Evolutionary conservation across 2,113 vertebrate species (phyloP).

Genomic region (Scopus umbretta): DNA sequence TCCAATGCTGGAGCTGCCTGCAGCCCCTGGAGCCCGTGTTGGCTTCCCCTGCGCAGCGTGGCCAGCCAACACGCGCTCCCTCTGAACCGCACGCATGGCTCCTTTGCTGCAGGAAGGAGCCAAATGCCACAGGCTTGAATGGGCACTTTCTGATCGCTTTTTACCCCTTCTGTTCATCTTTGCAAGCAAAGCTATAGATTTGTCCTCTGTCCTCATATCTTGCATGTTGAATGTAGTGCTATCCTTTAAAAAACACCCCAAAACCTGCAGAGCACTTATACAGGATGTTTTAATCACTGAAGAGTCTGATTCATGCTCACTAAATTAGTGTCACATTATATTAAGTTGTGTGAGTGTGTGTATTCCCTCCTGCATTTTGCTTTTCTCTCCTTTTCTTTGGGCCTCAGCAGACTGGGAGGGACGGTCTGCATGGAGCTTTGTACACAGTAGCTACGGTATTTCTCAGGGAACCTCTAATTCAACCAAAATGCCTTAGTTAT

Average conservation of each 20-base stretch:
- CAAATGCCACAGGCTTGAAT: neutral
- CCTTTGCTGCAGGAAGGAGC: neutral
- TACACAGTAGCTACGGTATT: neutral
- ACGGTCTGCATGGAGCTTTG: neutral
- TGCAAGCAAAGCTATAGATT: neutral
- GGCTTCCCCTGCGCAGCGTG: neutral
- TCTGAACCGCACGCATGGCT: rapidly evolving
- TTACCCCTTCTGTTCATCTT: neutral
- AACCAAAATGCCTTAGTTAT: rapidly evolving
- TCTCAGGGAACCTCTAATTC: neutral
- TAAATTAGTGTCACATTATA: neutral
- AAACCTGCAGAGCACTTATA: neutral
- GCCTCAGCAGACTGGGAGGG: neutral
- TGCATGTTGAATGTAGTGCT: neutral
- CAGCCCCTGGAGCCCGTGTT: rapidly evolving
- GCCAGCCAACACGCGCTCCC: rapidly evolving
- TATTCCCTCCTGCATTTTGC: neutral
- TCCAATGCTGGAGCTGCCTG: rapidly evolving
- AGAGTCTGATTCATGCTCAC: neutral
- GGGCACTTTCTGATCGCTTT: neutral
- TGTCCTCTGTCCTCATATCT: neutral
- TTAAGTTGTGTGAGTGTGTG: neutral
- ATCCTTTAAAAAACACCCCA: neutral
- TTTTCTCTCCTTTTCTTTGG: neutral
- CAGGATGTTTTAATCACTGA: neutral